Evolutionary conservation across 2,888 invertebrate genomes (phyloP).

Genomic region (Bellardia bayeri): DNA sequence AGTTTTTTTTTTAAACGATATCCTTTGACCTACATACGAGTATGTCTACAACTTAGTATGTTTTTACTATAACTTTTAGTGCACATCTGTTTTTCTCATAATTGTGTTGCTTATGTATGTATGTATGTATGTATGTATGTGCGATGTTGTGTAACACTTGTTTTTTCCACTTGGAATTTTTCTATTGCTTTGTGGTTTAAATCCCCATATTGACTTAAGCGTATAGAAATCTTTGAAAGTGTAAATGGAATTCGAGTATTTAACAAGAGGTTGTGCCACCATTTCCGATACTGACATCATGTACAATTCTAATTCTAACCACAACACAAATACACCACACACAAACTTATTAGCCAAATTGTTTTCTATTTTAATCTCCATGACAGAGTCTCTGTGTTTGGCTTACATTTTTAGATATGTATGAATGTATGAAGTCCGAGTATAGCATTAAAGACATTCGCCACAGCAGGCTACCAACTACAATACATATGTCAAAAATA

Average conservation of each 20-base stretch:
- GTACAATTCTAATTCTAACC: not conserved
- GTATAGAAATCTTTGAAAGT: constrained; percentile 26
- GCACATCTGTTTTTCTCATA: no score
- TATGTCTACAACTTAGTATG: no score
- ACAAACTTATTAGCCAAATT: not conserved
- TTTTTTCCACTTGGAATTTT: not conserved
- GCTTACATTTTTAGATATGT: no score
- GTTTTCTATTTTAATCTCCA: not conserved
- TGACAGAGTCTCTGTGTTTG: not conserved
- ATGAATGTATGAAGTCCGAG: no score
- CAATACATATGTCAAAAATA: no score
- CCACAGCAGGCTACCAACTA: no score
- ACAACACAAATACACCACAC: constrained; percentile 2
- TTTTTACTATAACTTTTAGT: no score
- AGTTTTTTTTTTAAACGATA: no score
- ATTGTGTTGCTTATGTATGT: not conserved
- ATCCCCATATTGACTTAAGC: not conserved
- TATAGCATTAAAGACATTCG: no score
- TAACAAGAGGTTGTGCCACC: not conserved
- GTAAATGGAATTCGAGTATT: constrained; percentile 2
- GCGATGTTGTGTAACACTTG: not conserved
- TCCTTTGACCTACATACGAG: no score
- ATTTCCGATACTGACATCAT: not conserved
- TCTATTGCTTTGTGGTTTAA: constrained; percentile 17
- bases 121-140: not conserved